phyloP scores from a whole-genome alignment of 1,140 invertebrate genomes.

The Eumaeus atala region DNA sequence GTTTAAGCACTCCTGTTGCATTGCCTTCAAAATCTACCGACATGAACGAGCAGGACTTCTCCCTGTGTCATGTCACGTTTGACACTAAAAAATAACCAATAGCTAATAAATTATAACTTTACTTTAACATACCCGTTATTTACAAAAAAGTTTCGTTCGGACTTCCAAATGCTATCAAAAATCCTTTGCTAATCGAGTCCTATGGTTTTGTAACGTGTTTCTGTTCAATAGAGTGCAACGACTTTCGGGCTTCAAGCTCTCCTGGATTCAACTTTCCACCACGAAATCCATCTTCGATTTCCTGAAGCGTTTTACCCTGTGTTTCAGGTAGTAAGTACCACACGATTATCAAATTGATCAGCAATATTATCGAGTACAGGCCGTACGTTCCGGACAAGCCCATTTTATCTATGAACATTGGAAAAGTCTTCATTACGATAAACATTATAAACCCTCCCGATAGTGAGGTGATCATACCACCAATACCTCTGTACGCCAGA shows the following conservation, averaged over 20 bases:
- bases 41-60: too few relatives aligned
- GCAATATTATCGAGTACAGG: conserved; percentile 34
- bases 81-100: too few relatives aligned
- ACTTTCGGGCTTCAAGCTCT: conserved; percentile 32
- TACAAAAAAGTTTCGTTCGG: too few relatives aligned
- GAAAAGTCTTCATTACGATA: conserved; percentile 34
- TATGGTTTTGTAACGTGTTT: not conserved
- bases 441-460: conserved; percentile 31
- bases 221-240: conserved; percentile 4
- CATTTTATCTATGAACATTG: conserved; percentile 25
- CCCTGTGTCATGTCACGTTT: too few relatives aligned
- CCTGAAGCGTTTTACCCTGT: conserved; percentile 45
- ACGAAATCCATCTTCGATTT: conserved; percentile 53
- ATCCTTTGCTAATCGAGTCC: conserved; percentile 27
- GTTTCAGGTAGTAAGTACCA: conserved; percentile 50
- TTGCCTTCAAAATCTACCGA: too few relatives aligned
- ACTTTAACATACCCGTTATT: conserved; percentile 35
- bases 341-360: conserved; percentile 31
- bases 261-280: conserved; percentile 32
- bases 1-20: too few relatives aligned
- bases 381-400: conserved; percentile 40
- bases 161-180: too few relatives aligned
- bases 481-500: conserved; percentile 40
- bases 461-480: conserved; percentile 36
- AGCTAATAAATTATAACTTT: conserved; percentile 29